Evolutionary conservation across 1,140 invertebrate species (phyloP).

Genomic region (Zophobas morio): DNA sequence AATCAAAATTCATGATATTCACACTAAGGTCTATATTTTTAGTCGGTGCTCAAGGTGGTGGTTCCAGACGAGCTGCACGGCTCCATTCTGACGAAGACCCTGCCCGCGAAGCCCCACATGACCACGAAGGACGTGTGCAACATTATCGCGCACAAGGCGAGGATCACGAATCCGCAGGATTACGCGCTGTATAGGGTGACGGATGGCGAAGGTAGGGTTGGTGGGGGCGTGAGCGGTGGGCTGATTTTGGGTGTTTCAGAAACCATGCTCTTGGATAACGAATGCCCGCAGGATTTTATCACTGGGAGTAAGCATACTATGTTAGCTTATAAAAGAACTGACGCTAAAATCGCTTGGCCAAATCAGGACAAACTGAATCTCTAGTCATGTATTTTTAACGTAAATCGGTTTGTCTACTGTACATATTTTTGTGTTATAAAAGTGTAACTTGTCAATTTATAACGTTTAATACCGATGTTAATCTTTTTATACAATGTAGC

Average conservation of each 20-base stretch:
- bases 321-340: conserved; percentile 94
- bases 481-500: conserved; percentile 38
- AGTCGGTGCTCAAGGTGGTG: conserved; percentile 88
- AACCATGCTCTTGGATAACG: conserved; percentile 87
- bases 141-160: conserved; percentile 92
- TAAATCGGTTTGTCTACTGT: conserved; percentile 14
- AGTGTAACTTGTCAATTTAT: conserved; percentile 39
- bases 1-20: too few relatives aligned
- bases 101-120: conserved; percentile 93
- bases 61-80: conserved; percentile 94
- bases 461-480: conserved; percentile 34
- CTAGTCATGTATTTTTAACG: conserved; percentile 54
- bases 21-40: conserved; percentile 53
- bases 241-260: conserved; percentile 76
- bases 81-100: conserved; percentile 89
- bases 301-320: conserved; percentile 85
- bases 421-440: conserved; percentile 31
- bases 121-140: conserved; percentile 92
- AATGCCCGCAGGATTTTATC: conserved; percentile 89
- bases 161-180: conserved; percentile 96
- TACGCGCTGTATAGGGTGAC: conserved; percentile 94
- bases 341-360: conserved; percentile 98
- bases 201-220: conserved; percentile 86
- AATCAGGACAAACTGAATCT: conserved; percentile 69
- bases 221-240: background rate